A percentile compares a stretch with the other conserved stretches of the same genome.
phyloP scores from a whole-genome alignment of 2,797 vertebrate species.

The Sebastes matsubarae region DNA sequence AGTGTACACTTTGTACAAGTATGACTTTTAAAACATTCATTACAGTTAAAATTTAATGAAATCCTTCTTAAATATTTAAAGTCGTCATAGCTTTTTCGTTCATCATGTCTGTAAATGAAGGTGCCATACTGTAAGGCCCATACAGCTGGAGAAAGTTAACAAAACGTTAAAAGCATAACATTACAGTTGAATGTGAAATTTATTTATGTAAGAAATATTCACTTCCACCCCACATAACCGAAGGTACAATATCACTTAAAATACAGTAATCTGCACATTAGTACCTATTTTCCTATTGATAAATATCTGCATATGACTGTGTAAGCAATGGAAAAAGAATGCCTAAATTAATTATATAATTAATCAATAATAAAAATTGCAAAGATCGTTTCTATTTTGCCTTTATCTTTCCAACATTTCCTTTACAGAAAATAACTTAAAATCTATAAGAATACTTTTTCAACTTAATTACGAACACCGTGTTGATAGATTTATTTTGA shows the following conservation, averaged over 20 bases:
- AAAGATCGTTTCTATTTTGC: neutral
- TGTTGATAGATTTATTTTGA: neutral
- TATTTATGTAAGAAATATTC: neutral
- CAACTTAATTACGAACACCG: neutral
- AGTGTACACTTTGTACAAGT: neutral
- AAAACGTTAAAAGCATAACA: no score
- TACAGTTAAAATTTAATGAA: neutral
- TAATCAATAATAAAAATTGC: neutral
- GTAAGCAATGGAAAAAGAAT: neutral
- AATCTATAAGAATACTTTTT: neutral
- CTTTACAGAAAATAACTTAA: neutral
- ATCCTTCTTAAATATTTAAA: neutral
- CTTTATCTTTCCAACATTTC: neutral
- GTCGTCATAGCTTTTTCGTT: rapidly evolving
- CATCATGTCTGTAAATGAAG: neutral
- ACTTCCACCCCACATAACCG: neutral
- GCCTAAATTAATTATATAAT: neutral
- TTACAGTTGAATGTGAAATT: no score
- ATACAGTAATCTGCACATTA: neutral
- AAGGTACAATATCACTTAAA: neutral
- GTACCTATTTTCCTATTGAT: neutral
- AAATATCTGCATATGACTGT: neutral
- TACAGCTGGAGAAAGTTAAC: neutral
- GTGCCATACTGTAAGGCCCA: neutral
- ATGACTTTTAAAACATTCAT: neutral